Conservation (phyloP, 2,797 vertebrate species). For the Pseudochromis fuscus region DNA sequence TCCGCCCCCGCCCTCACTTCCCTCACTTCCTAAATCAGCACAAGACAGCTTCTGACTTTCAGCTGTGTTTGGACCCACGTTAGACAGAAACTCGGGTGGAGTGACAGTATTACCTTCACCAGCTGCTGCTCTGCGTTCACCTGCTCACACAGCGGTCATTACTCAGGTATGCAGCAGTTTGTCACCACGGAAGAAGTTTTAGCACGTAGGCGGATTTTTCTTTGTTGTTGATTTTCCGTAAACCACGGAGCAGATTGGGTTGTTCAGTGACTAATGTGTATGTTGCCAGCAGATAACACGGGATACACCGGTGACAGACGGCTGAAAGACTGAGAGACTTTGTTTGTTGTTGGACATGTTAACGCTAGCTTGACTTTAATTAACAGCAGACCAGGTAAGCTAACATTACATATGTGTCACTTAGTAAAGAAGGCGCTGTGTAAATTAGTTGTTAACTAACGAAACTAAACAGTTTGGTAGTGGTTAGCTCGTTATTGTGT, state of each 20-base stretch:
- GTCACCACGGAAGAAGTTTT: not conserved
- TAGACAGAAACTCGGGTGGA: not conserved
- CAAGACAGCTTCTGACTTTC: not conserved
- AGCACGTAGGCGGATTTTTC: not conserved
- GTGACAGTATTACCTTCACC: not conserved
- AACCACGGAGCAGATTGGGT: not conserved
- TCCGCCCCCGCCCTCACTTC: slow-evolving; percentile 38
- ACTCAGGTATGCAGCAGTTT: not conserved
- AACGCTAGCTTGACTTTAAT: too few species aligned
- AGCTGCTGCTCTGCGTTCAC: not conserved
- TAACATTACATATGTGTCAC: not conserved
- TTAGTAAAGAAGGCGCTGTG: accelerated
- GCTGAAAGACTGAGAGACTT: too few species aligned
- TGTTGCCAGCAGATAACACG: too few species aligned
- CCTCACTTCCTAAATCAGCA: slow-evolving; percentile 5
- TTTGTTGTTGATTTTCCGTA: not conserved
- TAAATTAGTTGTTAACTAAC: not conserved
- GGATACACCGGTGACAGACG: not conserved
- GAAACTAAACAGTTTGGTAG: not conserved
- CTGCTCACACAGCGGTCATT: not conserved
- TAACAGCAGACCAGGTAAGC: slow-evolving; percentile 36
- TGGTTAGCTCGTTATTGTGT: not conserved
- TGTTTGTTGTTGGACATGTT: too few species aligned
- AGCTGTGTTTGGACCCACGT: not conserved
- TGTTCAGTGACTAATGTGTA: too few species aligned